phyloP scores from a whole-genome alignment of 2,888 invertebrate species.

The Strigamia transsilvanica region DNA sequence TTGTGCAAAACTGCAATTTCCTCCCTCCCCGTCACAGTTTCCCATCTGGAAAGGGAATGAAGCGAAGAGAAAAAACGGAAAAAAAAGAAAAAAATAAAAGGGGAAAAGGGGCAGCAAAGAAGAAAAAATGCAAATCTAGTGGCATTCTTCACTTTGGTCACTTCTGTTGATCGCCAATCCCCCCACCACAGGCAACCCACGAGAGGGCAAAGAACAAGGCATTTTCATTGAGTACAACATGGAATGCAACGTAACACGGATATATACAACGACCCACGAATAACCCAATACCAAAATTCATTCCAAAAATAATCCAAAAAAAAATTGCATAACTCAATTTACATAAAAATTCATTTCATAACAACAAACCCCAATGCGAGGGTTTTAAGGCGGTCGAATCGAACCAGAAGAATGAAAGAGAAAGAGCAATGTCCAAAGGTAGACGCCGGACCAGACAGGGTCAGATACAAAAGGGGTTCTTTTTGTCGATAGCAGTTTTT shows the following conservation, averaged over 20 bases:
- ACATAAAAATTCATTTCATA: background rate
- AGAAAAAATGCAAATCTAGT: slow-evolving; percentile 30
- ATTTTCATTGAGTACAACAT: background rate
- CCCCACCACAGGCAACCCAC: background rate
- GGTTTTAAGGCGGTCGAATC: background rate
- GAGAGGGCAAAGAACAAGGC: background rate
- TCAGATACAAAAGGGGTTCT: slow-evolving; percentile 30
- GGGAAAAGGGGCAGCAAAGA: background rate
- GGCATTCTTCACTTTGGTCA: slow-evolving; percentile 30
- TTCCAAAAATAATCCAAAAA: background rate
- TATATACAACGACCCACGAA: background rate
- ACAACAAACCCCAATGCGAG: background rate
- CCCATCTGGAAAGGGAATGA: slow-evolving; percentile 34
- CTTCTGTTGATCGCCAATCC: slow-evolving; percentile 26
- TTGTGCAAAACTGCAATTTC: slow-evolving; percentile 43
- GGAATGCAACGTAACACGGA: slow-evolving; percentile 28
- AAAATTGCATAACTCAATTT: slow-evolving; percentile 16
- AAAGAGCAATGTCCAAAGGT: background rate
- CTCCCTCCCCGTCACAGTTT: slow-evolving; percentile 10
- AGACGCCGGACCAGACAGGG: slow-evolving; percentile 30
- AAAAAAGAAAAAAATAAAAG: background rate
- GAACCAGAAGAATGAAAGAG: background rate
- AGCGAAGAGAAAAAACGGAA: background rate
- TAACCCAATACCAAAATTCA: background rate
- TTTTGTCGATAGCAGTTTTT: background rate